Conservation (phyloP, 2,888 invertebrate species). For the Drosophila nr. perissopoda region DNA sequence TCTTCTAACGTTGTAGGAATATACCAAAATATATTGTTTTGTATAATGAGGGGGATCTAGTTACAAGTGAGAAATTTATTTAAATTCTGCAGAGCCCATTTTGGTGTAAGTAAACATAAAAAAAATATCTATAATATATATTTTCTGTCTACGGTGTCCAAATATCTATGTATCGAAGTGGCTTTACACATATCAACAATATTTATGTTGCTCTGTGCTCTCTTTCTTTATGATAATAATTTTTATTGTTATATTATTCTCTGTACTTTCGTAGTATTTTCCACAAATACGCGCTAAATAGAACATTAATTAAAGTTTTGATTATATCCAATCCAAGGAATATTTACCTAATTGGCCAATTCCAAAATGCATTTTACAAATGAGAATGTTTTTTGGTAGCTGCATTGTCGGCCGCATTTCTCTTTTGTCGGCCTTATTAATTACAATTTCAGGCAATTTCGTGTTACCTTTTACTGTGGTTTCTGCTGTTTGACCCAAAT, state of each 20-base stretch:
- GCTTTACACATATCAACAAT: background rate
- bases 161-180: too few species aligned
- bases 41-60: background rate
- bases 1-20: too few species aligned
- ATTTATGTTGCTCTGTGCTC: background rate
- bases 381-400: background rate
- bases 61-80: background rate
- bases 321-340: background rate
- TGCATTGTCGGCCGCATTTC: background rate
- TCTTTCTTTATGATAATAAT: background rate
- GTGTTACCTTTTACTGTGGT: slow-evolving; percentile 49
- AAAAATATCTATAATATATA: too few species aligned
- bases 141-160: too few species aligned
- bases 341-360: background rate
- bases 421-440: slow-evolving; percentile 52
- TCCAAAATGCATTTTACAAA: slow-evolving; percentile 5
- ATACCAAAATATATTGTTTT: background rate
- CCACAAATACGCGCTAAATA: fast-evolving
- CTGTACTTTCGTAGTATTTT: background rate
- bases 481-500: slow-evolving; percentile 62
- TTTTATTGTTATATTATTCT: background rate
- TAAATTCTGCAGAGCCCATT: background rate
- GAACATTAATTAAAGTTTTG: background rate
- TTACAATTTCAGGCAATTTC: slow-evolving; percentile 63
- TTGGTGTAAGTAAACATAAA: too few species aligned